Evolutionary conservation across 2,888 invertebrate genomes (phyloP).

Genomic region (Xanthia icteritia): DNA sequence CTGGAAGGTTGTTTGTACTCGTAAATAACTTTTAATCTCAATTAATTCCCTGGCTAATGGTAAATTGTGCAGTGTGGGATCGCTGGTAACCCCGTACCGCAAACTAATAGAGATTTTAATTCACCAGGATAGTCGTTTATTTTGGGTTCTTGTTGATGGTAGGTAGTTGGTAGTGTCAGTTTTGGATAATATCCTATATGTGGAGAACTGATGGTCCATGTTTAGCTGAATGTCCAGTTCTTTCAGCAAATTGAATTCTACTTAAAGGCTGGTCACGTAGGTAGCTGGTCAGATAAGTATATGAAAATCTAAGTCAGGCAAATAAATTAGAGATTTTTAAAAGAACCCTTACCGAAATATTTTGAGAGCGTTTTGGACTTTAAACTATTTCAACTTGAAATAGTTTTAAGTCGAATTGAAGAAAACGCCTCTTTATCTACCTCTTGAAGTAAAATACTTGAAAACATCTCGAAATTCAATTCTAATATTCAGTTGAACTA

Average conservation of each 20-base stretch:
- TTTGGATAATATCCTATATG: background rate
- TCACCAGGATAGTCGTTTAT: background rate
- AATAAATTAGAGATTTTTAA: background rate
- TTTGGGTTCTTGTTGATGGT: background rate
- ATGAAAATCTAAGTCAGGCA: background rate
- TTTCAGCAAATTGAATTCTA: background rate
- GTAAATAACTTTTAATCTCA: constrained; percentile 41
- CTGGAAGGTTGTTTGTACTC: constrained; percentile 23
- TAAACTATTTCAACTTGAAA: too few relatives aligned
- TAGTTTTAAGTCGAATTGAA: too few relatives aligned
- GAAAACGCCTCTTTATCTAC: too few relatives aligned
- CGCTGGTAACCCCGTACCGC: background rate
- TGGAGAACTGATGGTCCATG: background rate
- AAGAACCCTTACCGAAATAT: background rate
- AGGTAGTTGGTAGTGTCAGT: background rate
- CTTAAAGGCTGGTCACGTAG: too few relatives aligned
- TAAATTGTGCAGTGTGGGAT: constrained; percentile 21
- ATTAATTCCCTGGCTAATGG: constrained; percentile 38
- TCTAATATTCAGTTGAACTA: background rate
- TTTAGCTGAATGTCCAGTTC: background rate
- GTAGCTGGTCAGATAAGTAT: background rate
- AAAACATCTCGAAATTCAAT: background rate
- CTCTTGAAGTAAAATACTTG: background rate
- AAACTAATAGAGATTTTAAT: constrained; percentile 3
- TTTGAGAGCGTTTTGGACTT: background rate